Evolutionary conservation across 1,140 invertebrate species (phyloP), one percentile per base, ranked within the genome.

Genomic region (Panagrolaimus sp.): DNA sequence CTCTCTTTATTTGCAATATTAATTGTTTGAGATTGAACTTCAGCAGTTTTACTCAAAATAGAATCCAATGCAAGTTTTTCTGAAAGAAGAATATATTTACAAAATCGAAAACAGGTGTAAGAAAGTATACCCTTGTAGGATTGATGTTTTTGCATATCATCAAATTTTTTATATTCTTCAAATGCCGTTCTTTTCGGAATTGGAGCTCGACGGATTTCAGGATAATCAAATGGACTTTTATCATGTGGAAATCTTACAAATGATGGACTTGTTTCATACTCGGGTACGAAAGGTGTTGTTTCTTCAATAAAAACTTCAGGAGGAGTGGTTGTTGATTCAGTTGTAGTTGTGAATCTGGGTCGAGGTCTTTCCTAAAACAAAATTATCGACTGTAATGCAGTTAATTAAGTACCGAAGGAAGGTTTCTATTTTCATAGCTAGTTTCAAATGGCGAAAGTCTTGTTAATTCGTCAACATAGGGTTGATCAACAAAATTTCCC

Each of bases 401-500:
- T 38, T 38, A 38, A 4, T 38, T 38, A 38, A 38, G 32, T 38
- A 38, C 52, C 52, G 21, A 26, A 26, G 52, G 52, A 21, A 58
- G 10, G 17, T 26, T 28, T 28, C 52, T 21, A 26, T 21, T 28
- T 58, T 58, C 52, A 28, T 58, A 26, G 28, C 52, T 58, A 28
- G 14, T 28, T 21, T 58, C 52, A 58, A 58, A 58, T n/a, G 52
- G 52, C 17, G 52, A 58, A 21, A 58, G 28, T 58, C 52, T 21
- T 26, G 52, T 58, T 58, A 26, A 21, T 28, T 58, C 52, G 8
- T 58, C 52, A 21, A 58, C 52, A 58, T 58, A 58, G 5, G 52
- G 52, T 28, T 58, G 52, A 17, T 58, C 28, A 38, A 38, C 32
- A 38, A 38, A 38, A 38, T 38, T 38, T 38, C 32, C 32, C 32